Evolutionary conservation across 2,113 vertebrate species (phyloP).

Genomic region (Tachysurus vachellii): DNA sequence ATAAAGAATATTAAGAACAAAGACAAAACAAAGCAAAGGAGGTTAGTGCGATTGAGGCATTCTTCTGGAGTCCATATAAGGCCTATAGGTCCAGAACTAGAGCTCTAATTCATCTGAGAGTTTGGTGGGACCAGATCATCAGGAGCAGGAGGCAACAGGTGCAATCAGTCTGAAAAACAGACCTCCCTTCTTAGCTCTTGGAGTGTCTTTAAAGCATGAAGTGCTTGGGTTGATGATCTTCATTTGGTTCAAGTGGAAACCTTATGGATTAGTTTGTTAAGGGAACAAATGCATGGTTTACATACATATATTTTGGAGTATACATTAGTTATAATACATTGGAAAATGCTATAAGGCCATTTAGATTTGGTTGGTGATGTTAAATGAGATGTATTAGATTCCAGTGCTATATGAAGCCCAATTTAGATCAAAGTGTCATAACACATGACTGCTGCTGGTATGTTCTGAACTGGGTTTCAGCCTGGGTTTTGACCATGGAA

Average conservation of each 20-base stretch:
- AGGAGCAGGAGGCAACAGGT: not conserved
- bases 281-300: slow-evolving; percentile 38
- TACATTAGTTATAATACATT: slow-evolving; percentile 23
- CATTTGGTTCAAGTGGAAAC: not conserved
- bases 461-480: slow-evolving; percentile 43
- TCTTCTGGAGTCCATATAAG: not conserved
- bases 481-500: slow-evolving; percentile 14
- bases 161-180: not conserved
- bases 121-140: slow-evolving; percentile 6
- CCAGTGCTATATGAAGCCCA: slow-evolving; percentile 32
- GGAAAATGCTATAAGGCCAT: slow-evolving; percentile 41
- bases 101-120: not conserved
- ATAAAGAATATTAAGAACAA: slow-evolving; percentile 3
- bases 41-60: slow-evolving; percentile 24
- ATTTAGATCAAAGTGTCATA: slow-evolving; percentile 27
- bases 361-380: slow-evolving; percentile 33
- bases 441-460: slow-evolving; percentile 19
- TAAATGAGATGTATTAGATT: slow-evolving; percentile 19
- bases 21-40: not conserved
- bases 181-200: not conserved
- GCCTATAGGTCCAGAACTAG: slow-evolving; percentile 2
- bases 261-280: slow-evolving; percentile 35
- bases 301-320: slow-evolving; percentile 10
- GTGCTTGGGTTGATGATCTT: slow-evolving; percentile 20
- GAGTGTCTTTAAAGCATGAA: slow-evolving; percentile 6